A percentile compares a stretch with the other conserved stretches of the same genome.
phyloP scores from a whole-genome alignment of 2,888 invertebrate genomes.

The Trichopria drosophilae region DNA sequence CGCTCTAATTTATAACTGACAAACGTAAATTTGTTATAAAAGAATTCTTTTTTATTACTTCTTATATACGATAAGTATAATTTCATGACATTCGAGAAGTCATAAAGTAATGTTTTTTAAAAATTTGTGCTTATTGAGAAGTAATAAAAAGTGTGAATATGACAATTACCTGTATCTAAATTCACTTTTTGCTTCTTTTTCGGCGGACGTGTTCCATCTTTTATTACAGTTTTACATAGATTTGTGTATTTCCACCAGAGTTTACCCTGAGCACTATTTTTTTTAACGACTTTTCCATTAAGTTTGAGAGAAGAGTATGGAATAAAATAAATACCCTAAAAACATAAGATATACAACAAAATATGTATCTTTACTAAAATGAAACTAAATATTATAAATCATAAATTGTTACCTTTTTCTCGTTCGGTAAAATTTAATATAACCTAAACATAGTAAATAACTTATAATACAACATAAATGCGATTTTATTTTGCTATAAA shows the following conservation, averaged over 20 bases:
- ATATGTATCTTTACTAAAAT: not conserved
- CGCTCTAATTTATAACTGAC: too few relatives aligned
- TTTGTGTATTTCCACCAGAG: slow-evolving; percentile 6
- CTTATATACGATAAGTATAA: too few relatives aligned
- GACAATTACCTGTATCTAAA: not conserved
- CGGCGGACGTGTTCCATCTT: not conserved
- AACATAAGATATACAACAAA: not conserved
- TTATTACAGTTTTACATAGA: not conserved
- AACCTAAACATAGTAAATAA: too few relatives aligned
- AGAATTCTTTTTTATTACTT: too few relatives aligned
- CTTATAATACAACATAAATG: too few relatives aligned
- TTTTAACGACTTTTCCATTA: slow-evolving; percentile 1
- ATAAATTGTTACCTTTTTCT: not conserved
- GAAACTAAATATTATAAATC: not conserved
- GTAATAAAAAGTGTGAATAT: too few relatives aligned
- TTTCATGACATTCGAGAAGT: too few relatives aligned
- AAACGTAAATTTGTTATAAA: too few relatives aligned
- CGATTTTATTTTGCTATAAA: too few relatives aligned
- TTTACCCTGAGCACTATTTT: slow-evolving; percentile 3
- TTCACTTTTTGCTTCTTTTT: not conserved
- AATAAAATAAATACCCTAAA: slow-evolving; percentile 1
- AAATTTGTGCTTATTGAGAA: too few relatives aligned
- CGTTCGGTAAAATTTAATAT: too few relatives aligned
- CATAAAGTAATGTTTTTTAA: too few relatives aligned
- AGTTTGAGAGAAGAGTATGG: slow-evolving; percentile 1